phyloP scores from a whole-genome alignment of 2,888 invertebrate species.

The Sthenelais limicola region DNA sequence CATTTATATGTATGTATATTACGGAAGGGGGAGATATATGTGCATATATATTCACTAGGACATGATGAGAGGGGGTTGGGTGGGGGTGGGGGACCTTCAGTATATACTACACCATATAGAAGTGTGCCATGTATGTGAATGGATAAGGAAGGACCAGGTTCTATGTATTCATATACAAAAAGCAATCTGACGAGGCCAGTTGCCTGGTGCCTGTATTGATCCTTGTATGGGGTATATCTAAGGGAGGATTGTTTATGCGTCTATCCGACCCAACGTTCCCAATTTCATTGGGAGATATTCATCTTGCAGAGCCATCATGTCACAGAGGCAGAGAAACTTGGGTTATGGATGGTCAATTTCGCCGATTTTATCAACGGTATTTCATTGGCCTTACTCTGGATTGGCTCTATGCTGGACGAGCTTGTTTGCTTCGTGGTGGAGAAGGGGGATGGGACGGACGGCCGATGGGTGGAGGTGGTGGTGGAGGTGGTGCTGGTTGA shows the following conservation, averaged over 20 bases:
- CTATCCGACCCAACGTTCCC: conserved; percentile 22
- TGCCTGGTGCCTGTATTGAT: conserved; percentile 18
- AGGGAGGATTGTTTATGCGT: conserved; percentile 28
- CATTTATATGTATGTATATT: too few relatives aligned
- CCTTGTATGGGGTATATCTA: conserved; percentile 18
- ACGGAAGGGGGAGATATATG: too few relatives aligned
- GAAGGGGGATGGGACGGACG: too few relatives aligned
- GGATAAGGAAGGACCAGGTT: conserved; percentile 31
- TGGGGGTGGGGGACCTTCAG: too few relatives aligned
- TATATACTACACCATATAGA: too few relatives aligned
- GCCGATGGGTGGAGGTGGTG: background rate
- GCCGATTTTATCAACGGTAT: conserved; percentile 20
- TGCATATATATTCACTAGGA: too few relatives aligned
- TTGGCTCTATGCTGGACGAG: background rate
- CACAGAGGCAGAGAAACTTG: conserved; percentile 15
- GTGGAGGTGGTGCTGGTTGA: background rate
- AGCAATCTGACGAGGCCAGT: conserved; percentile 13
- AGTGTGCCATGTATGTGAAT: too few relatives aligned
- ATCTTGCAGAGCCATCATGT: conserved; percentile 27
- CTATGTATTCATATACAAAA: conserved; percentile 33
- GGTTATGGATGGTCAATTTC: conserved; percentile 30
- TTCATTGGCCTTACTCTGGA: conserved; percentile 24
- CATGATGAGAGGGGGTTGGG: too few relatives aligned
- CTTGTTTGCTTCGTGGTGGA: too few relatives aligned
- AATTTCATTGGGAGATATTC: conserved; percentile 27